phyloP scores from a whole-genome alignment of 2,888 invertebrate genomes.

The Clitarchus hookeri region DNA sequence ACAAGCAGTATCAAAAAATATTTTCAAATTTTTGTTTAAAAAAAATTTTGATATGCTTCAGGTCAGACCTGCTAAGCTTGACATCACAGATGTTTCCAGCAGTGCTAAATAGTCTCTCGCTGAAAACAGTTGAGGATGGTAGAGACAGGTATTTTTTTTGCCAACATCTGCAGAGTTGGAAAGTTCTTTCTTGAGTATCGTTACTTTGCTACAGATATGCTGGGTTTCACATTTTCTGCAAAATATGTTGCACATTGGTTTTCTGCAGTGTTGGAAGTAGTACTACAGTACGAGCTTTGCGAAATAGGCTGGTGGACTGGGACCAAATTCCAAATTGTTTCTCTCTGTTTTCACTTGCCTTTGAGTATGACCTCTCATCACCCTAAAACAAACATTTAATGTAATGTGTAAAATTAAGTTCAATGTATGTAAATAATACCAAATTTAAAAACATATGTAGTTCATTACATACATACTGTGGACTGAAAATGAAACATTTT shows the following conservation, averaged over 20 bases:
- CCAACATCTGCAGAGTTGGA: neutral
- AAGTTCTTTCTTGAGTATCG: neutral
- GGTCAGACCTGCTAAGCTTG: neutral
- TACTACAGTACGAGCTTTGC: neutral
- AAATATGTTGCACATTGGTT: neutral
- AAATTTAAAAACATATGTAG: neutral
- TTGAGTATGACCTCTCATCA: neutral
- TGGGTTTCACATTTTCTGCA: neutral
- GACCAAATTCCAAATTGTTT: neutral
- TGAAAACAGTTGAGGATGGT: neutral
- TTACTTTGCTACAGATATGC: neutral
- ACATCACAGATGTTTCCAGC: constrained; percentile 3
- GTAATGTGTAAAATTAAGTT: neutral
- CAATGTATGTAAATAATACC: too few species aligned
- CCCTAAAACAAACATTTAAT: neutral
- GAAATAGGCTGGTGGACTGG: neutral
- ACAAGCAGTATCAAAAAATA: too few species aligned
- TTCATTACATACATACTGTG: neutral
- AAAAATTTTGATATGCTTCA: too few species aligned
- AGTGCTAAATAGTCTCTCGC: neutral
- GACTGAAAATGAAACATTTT: neutral
- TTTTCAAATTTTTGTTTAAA: too few species aligned
- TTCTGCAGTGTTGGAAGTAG: neutral
- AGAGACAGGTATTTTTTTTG: neutral
- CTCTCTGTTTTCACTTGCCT: neutral